phyloP scores from a whole-genome alignment of 1,140 invertebrate genomes.

The Lysiphlebus fabarum region DNA sequence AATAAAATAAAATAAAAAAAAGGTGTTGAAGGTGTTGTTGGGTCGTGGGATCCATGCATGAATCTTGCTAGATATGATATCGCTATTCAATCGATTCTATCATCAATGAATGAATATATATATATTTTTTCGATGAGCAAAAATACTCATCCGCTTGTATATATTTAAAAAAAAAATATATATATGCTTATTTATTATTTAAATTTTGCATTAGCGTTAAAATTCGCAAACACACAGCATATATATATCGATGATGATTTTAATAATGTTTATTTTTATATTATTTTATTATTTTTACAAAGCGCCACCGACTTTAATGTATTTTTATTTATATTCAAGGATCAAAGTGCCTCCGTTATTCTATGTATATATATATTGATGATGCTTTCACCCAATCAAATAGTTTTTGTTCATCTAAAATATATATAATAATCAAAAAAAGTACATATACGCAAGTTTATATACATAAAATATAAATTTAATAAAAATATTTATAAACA shows the following conservation, averaged over 20 bases:
- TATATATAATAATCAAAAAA: background rate
- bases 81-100: conserved; percentile 19
- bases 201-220: too few relatives aligned
- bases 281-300: too few relatives aligned
- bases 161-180: background rate
- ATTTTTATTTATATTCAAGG: background rate
- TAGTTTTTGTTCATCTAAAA: background rate
- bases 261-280: too few relatives aligned
- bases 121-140: conserved; percentile 14
- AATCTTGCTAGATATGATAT: conserved; percentile 12
- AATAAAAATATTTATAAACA: background rate
- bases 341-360: conserved; percentile 20
- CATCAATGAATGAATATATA: conserved; percentile 17
- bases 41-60: conserved; percentile 16
- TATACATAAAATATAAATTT: background rate
- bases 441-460: too few relatives aligned
- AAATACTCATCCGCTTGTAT: background rate
- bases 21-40: conserved; percentile 4
- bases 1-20: too few relatives aligned
- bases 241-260: too few relatives aligned
- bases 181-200: too few relatives aligned
- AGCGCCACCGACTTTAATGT: conserved; percentile 1
- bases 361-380: too few relatives aligned
- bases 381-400: conserved; percentile 9
- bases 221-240: too few relatives aligned